These are phyloP conservation scores for Cyclophora punctaria DNA, from an alignment of 2,888 invertebrate genomes.

Conservation along the genomic window DNA sequence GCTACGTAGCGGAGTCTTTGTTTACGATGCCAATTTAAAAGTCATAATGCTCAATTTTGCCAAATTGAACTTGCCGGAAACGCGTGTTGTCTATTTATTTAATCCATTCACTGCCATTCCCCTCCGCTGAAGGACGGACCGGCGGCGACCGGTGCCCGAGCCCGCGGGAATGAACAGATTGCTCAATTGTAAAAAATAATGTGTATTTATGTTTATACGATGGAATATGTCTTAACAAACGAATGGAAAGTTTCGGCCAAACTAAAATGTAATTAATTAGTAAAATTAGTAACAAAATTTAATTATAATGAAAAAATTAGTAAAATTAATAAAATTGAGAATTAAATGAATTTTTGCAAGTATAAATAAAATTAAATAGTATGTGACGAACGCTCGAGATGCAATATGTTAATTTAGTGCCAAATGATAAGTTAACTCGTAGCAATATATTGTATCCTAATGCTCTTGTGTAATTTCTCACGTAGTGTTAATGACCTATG, in stretches of 20 bases:
- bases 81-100: conserved; percentile 59
- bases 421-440: conserved; percentile 75
- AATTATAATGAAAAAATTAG: conserved; percentile 48
- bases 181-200: conserved; percentile 59
- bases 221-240: conserved; percentile 30
- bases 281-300: conserved; percentile 41
- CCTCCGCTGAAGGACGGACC: conserved; percentile 26
- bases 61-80: conserved; percentile 72
- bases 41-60: conserved; percentile 74
- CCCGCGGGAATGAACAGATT: conserved; percentile 43
- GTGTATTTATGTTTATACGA: conserved; percentile 42
- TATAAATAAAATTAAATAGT: conserved; percentile 57
- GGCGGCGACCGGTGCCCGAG: neutral
- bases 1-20: conserved; percentile 55
- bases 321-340: conserved; percentile 40
- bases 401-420: conserved; percentile 76
- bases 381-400: conserved; percentile 68
- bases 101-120: conserved; percentile 44
- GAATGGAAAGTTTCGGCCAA: conserved; percentile 49
- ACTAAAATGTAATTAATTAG: conserved; percentile 56
- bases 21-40: conserved; percentile 64
- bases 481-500: conserved; percentile 72
- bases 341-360: conserved; percentile 52
- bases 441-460: conserved; percentile 73
- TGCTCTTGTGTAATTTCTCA: conserved; percentile 71